Evolutionary conservation across 1,140 invertebrate genomes (phyloP), one percentile per base, ranked within the genome.

Genomic region (Limonius californicus): DNA sequence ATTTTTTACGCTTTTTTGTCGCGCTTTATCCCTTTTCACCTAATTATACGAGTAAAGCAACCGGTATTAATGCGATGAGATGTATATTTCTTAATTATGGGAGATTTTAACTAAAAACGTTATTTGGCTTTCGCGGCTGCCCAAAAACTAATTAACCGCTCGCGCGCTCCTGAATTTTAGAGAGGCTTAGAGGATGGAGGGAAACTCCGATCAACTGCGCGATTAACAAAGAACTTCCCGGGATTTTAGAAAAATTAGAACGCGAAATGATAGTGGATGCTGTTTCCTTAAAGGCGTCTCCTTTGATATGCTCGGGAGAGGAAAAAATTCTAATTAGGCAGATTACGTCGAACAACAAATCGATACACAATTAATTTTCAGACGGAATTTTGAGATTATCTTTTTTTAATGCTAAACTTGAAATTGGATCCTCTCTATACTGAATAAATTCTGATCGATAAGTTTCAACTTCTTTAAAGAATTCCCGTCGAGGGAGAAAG

Each of bases 1-100:
- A 50, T 16, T 50, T 50, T 50, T 21, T 21, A 50, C 16, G 45
- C 45, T 50, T 50, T 18, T 50, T 50, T 50, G 35, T 39, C 35
- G 35, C 35, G 7, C 45, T 50, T 50, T 50, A 21, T 50, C 16
- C 9, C 16, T 50, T 50, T 50, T 50, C 45, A 50, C 16, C 14
- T 50, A 50, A 50, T 50, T 50, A 50, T 19, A 50, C 20, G 14
- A 50, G 14, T 12, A 50, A 50, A 50, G 45, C 16, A 50, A 50
- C 16, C 16, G 16, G 45, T 21, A 50, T 21, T 50, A 50, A 50
- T 8, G n/a, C 35, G 35, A 39, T 39, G 35, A 39, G 35, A 39
- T 39, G 35, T 39, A 39, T 39, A 39, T 39, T 39, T 39, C 35
- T 39, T 39, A 39, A 39, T 39, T 39, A 39, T 39, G n/a, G 35